phyloP scores from a whole-genome alignment of 2,797 vertebrate genomes.

The Cyprinodon diabolis region DNA sequence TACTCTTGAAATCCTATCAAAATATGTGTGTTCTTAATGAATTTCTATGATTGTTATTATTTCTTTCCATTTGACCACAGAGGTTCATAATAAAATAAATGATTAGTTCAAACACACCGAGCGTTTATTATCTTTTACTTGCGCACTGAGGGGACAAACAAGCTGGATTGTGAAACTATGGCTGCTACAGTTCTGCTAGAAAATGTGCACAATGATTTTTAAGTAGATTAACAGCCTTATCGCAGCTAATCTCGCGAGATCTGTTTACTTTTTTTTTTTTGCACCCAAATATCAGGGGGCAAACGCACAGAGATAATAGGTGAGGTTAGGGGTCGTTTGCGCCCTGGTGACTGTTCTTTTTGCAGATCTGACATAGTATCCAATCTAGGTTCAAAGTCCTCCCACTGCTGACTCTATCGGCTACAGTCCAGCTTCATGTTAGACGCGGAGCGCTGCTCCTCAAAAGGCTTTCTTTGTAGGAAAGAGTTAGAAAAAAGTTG shows the following conservation, averaged over 20 bases:
- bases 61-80: too few species aligned
- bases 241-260: constrained; percentile 45
- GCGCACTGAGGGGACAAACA: neutral
- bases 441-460: neutral
- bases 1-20: too few species aligned
- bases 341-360: neutral
- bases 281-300: neutral
- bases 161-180: neutral
- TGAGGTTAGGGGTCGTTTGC: constrained; percentile 12
- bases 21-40: too few species aligned
- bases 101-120: neutral
- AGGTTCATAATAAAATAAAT: neutral
- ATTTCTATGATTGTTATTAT: too few species aligned
- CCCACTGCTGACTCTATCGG: neutral
- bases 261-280: neutral
- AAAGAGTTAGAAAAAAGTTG: constrained; percentile 1
- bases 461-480: constrained; percentile 17
- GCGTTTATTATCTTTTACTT: neutral
- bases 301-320: constrained; percentile 15
- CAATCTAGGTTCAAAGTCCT: constrained; percentile 18
- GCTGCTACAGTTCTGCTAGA: neutral
- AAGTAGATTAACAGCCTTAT: neutral
- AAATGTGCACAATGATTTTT: neutral
- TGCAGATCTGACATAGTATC: neutral
- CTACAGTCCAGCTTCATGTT: constrained; percentile 2